Base-by-base conservation (phyloP, 2,113 vertebrate species). In the Zosterops lateralis region DNA sequence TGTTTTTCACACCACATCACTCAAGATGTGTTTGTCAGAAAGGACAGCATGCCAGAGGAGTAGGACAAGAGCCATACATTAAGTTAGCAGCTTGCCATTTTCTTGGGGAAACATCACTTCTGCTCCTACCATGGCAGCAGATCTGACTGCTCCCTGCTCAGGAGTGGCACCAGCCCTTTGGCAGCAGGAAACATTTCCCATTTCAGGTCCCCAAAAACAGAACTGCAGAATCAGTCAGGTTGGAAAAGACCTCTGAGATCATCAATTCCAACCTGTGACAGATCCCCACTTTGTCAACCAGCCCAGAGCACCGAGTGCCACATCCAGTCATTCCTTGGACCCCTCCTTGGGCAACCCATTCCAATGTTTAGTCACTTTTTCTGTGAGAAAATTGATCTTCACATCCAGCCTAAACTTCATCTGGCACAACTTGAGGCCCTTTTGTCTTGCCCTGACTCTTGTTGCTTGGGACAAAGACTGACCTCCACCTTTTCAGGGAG, bases 131-230 rank as follows among this genome's bases (percentile, higher is more conserved):
- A 15, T 2, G 2, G 1, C 40, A n/a, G 38, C 0, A 36, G 28
- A 21, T 24, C 45, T 9, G 9, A 19, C 36, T 42, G 26, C 38
- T 57, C 18, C 51, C 28, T 48, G 29, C 22, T 20, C 2, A 1
- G 12, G 8, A 22, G 22, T 0, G 2, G 13, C 36, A 64, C 10
- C n/a, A 70, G 22, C 31, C 16, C 40, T 17, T 29, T 6, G 5
- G 19, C 0, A 2, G 10, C 1, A 0, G 17, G 21, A 65, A 17
- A 3, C 15, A 10, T 14, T 21, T 26, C 8, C 3, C 1, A 9
- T 42, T 38, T 38, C 32, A 22, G 5, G 8, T 34, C 7, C 40
- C 21, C 42, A 40, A 9, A 70, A 54, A 0, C 32, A 74, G 28
- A 87, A 34, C 3, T 7, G 2, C 9, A 28, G 29, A 34, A 15